A percentile compares a stretch with the other conserved stretches of the same genome.
Evolutionary conservation across 2,113 vertebrate genomes (phyloP).

Genomic region (Choloepus hoffmanni): DNA sequence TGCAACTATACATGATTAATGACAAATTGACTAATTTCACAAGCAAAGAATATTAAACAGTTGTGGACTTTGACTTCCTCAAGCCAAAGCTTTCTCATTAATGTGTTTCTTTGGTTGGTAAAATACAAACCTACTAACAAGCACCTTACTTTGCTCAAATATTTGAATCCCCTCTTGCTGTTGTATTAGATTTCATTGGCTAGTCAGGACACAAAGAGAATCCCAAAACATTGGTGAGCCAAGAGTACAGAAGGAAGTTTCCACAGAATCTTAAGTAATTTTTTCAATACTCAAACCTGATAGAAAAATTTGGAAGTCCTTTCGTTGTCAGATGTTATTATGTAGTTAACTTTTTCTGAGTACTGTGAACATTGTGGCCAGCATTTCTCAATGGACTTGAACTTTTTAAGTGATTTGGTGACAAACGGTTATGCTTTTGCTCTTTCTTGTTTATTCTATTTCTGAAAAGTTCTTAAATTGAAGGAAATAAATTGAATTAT

Average conservation of each 20-base stretch:
- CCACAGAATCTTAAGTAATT: background rate
- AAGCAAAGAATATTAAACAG: conserved; percentile 84
- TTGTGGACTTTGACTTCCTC: conserved; percentile 66
- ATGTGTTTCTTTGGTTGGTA: conserved; percentile 42
- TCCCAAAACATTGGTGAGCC: background rate
- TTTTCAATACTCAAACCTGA: conserved; percentile 65
- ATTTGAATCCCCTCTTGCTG: background rate
- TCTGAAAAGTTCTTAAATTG: background rate
- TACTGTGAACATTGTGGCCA: background rate
- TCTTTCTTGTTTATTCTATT: background rate
- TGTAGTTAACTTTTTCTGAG: conserved; percentile 52
- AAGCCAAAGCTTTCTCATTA: conserved; percentile 57
- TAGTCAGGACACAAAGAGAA: background rate
- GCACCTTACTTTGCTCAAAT: background rate
- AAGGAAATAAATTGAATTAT: background rate
- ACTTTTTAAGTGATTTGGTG: conserved; percentile 46
- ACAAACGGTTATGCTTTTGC: background rate
- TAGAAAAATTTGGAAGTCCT: conserved; percentile 54
- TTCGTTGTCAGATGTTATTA: background rate
- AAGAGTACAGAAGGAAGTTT: background rate
- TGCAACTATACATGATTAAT: conserved; percentile 87
- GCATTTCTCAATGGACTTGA: background rate
- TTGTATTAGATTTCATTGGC: background rate
- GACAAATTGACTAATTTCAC: conserved; percentile 81
- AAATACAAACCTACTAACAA: background rate